Evolutionary conservation across 2,888 invertebrate genomes (phyloP).

Genomic region (Caenorhabditis plicata): DNA sequence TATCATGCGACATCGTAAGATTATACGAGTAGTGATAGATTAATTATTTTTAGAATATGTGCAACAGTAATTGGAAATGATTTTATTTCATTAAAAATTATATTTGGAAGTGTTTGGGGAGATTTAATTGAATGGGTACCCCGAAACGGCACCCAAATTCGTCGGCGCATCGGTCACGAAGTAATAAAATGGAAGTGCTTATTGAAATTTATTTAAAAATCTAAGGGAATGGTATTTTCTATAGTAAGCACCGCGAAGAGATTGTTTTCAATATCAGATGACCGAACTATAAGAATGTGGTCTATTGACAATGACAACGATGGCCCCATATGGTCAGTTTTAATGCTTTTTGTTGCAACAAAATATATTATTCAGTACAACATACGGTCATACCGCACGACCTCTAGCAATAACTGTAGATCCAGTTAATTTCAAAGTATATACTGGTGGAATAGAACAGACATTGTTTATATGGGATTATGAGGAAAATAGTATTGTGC

Average conservation of each 20-base stretch:
- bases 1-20: conserved; percentile 29
- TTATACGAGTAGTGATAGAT: not conserved
- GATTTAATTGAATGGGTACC: conserved; percentile 23
- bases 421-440: conserved; percentile 5
- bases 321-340: conserved; percentile 3
- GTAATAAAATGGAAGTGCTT: not conserved
- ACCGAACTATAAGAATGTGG: conserved; percentile 41
- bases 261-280: conserved; percentile 41
- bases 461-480: conserved; percentile 20
- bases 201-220: not conserved
- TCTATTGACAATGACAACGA: conserved; percentile 5
- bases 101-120: conserved; percentile 24
- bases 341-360: not conserved
- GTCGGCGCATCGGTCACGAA: conserved; percentile 14
- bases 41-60: conserved; percentile 13
- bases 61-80: conserved; percentile 14
- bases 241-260: conserved; percentile 8
- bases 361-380: conserved; percentile 6
- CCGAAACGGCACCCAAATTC: not conserved
- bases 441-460: conserved; percentile 43
- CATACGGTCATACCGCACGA: conserved; percentile 38
- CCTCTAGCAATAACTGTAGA: conserved; percentile 34
- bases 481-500: not conserved
- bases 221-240: conserved; percentile 42
- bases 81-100: not conserved